Evolutionary conservation across 2,797 vertebrate genomes (phyloP).

Genomic region (Sarcophilus harrisii): DNA sequence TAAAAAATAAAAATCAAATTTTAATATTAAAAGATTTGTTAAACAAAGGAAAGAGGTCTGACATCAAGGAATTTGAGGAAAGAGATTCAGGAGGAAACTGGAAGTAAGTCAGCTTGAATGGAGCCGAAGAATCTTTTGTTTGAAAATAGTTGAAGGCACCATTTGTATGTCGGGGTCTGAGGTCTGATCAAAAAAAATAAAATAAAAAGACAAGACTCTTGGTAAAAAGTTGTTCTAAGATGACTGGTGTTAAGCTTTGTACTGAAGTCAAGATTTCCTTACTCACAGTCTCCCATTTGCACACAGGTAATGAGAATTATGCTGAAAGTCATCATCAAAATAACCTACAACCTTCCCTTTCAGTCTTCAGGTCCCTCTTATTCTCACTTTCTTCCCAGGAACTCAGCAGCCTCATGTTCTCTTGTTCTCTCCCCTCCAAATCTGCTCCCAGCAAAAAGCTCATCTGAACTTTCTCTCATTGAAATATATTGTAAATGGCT

Average conservation of each 20-base stretch:
- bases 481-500: not conserved
- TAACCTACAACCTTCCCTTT: not conserved
- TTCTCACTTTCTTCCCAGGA: not conserved
- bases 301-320: not conserved
- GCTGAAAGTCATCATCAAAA: not conserved
- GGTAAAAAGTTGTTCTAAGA: not conserved
- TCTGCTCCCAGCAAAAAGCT: not conserved
- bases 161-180: not conserved
- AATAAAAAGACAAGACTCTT: not conserved
- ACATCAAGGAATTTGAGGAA: not conserved
- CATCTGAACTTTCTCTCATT: not conserved
- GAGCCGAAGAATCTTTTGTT: not conserved
- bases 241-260: not conserved
- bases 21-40: not conserved
- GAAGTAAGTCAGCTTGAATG: not conserved
- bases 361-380: not conserved
- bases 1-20: not conserved
- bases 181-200: not conserved
- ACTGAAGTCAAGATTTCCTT: not conserved
- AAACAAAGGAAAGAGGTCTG: not conserved
- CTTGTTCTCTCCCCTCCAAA: not conserved
- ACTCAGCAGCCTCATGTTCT: not conserved
- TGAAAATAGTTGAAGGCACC: not conserved
- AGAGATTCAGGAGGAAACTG: not conserved
- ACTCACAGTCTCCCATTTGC: not conserved